Conservation (phyloP, 2,888 invertebrate species). For the Ditula angustiorana region DNA sequence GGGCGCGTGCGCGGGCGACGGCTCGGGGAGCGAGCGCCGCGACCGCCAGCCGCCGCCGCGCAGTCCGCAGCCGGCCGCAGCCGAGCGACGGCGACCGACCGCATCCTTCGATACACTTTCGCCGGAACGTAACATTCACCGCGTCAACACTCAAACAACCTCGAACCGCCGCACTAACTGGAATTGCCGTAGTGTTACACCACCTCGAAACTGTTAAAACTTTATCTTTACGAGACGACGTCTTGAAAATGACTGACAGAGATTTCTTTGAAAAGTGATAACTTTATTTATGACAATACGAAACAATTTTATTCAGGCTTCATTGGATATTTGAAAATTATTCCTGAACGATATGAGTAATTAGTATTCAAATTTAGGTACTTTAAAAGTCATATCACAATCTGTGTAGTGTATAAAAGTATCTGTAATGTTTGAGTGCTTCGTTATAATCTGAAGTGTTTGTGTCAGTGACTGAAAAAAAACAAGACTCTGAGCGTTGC, state of each 20-base stretch:
- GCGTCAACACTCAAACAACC: slow-evolving; percentile 75
- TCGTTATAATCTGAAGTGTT: slow-evolving; percentile 62
- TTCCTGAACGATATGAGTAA: slow-evolving; percentile 1
- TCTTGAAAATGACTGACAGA: slow-evolving; percentile 46
- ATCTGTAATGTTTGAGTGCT: slow-evolving; percentile 51
- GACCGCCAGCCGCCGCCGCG: slow-evolving; percentile 65
- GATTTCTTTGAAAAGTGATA: slow-evolving; percentile 53
- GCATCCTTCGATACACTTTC: slow-evolving; percentile 47
- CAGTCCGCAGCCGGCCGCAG: slow-evolving; percentile 81
- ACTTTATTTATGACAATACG: slow-evolving; percentile 54
- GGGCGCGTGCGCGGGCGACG: slow-evolving; percentile 66
- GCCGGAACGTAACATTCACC: slow-evolving; percentile 70
- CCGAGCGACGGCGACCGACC: slow-evolving; percentile 69
- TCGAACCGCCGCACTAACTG: slow-evolving; percentile 69
- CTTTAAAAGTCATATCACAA: slow-evolving; percentile 31
- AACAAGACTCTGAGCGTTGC: slow-evolving; percentile 66
- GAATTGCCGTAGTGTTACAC: slow-evolving; percentile 72
- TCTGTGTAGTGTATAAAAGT: slow-evolving; percentile 58
- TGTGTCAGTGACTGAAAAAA: slow-evolving; percentile 76
- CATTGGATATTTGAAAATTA: slow-evolving; percentile 34
- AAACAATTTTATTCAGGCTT: slow-evolving; percentile 39
- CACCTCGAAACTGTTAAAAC: slow-evolving; percentile 57
- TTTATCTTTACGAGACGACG: slow-evolving; percentile 47
- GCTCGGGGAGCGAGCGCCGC: slow-evolving; percentile 57
- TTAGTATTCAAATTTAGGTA: slow-evolving; percentile 32